These are phyloP conservation scores for Cacatua alba DNA, from an alignment of 2,113 vertebrate species.

Conservation along the genomic window DNA sequence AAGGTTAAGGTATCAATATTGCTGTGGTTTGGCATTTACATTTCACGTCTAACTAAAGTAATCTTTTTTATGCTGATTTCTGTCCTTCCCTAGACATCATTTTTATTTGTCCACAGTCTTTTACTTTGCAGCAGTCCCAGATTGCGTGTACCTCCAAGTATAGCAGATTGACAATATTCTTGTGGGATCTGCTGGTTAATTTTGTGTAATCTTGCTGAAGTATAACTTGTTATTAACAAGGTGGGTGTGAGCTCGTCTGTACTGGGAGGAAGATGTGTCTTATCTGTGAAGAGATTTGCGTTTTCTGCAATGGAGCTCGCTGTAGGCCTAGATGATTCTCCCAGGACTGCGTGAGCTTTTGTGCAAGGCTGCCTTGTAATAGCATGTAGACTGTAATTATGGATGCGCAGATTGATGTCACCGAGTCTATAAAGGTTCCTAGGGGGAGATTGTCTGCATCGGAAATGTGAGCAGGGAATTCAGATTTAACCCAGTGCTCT, in stretches of 20 bases:
- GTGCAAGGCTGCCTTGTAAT: conserved; percentile 10
- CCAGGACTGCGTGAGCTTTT: neutral
- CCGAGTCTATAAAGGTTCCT: neutral
- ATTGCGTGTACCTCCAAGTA: rapidly evolving
- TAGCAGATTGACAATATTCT: neutral
- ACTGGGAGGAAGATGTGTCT: neutral
- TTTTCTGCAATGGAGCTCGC: neutral
- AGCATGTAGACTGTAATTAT: conserved; percentile 47
- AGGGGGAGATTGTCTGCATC: neutral
- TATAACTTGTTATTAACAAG: neutral
- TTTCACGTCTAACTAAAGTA: neutral
- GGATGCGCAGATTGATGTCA: conserved; percentile 29
- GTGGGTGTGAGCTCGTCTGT: neutral
- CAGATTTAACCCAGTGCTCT: conserved; percentile 22
- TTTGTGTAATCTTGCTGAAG: neutral
- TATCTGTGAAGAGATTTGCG: conserved; percentile 13
- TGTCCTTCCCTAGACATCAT: neutral
- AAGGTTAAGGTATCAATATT: neutral
- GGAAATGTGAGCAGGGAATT: conserved; percentile 37
- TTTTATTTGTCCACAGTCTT: neutral
- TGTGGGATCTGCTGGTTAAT: neutral
- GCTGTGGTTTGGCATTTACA: neutral
- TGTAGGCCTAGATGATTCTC: conserved; percentile 27
- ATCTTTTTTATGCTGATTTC: neutral
- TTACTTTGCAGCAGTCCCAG: neutral